phyloP scores from a whole-genome alignment of 2,888 invertebrate genomes.

The Ptychoptera albimana region DNA sequence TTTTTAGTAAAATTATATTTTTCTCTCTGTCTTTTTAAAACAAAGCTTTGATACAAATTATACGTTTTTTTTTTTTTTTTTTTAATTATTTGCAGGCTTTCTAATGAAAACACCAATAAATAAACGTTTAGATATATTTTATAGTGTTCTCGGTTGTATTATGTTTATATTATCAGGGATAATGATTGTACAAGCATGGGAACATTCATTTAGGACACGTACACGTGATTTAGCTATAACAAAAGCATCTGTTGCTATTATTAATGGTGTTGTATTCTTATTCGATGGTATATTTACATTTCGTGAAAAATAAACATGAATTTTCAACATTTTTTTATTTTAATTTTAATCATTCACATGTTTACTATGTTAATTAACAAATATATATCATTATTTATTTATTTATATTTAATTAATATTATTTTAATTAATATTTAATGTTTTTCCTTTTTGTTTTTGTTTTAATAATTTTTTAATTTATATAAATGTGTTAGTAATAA shows the following conservation, averaged over 20 bases:
- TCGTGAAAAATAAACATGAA: conserved; percentile 34
- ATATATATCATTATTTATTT: too few relatives aligned
- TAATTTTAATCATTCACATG: too few relatives aligned
- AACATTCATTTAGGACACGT: conserved; percentile 29
- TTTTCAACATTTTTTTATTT: too few relatives aligned
- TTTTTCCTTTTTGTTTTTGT: too few relatives aligned
- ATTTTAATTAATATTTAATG: too few relatives aligned
- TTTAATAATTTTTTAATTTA: too few relatives aligned
- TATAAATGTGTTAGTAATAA: too few relatives aligned
- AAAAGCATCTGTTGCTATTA: conserved; percentile 59
- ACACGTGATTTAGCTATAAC: conserved; percentile 43
- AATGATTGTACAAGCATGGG: conserved; percentile 48
- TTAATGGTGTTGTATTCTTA: conserved; percentile 56
- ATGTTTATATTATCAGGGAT: conserved; percentile 59
- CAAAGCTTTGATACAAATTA: too few relatives aligned
- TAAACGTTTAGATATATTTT: conserved; percentile 63
- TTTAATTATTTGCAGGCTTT: conserved; percentile 37
- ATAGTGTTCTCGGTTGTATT: conserved; percentile 53
- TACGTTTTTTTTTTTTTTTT: conserved; percentile 3
- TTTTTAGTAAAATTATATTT: conserved; percentile 36
- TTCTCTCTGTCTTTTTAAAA: neutral
- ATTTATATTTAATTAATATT: too few relatives aligned
- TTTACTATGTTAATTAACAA: too few relatives aligned
- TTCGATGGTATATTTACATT: conserved; percentile 62
- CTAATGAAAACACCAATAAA: conserved; percentile 57